Base-by-base conservation (phyloP, 1,140 invertebrate species). In the Eumeta japonica region DNA sequence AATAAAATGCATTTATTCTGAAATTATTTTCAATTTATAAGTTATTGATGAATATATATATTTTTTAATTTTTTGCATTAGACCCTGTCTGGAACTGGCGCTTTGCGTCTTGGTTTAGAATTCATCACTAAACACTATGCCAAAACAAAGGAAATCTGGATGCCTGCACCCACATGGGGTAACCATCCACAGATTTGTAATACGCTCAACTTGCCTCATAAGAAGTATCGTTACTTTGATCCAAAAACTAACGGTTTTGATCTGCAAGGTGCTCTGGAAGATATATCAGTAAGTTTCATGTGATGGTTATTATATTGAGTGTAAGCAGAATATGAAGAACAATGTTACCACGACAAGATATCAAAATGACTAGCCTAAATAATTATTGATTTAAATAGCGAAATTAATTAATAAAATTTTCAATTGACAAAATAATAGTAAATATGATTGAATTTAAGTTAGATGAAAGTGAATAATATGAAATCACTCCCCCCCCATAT, bases 91-190 rank as follows among this genome's bases (percentile, higher is more conserved):
- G 97, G 97, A 35, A 99, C 97, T 32, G 97, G 97, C 20, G 90
- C 96, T n/a, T 75, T 99, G 2, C 82, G 90, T 43, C 83, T 98
- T 45, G 97, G 95, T 28, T 88, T 87, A 34, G 87, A 87, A 37
- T 99, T 98, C 66, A 71, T 99, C 30, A 83, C 86, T 47, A 85
- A 85, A 48, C 97, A 91, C 72, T 94, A 92, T 70, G 79, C 84
- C 19, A 86, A 86, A 9, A 83, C 80, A 40, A 97, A 97, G 72
- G 86, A 86, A 37, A 80, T 99, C 33, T 98, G 95, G 77, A 55
- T 99, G 48, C 94, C 97, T 11, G 82, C 82, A n/a, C 97, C 97
- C 7, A 89, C 96, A 1, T 99, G 97, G 97, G 96, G 94, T 33
- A 99, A 99, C 71, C 97, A 99, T 66, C 86, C 83, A 1, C 92